Conservation (phyloP, 30 jellyfish, hydroid and myxozoan genomes). For the Turritopsis rubra region DNA sequence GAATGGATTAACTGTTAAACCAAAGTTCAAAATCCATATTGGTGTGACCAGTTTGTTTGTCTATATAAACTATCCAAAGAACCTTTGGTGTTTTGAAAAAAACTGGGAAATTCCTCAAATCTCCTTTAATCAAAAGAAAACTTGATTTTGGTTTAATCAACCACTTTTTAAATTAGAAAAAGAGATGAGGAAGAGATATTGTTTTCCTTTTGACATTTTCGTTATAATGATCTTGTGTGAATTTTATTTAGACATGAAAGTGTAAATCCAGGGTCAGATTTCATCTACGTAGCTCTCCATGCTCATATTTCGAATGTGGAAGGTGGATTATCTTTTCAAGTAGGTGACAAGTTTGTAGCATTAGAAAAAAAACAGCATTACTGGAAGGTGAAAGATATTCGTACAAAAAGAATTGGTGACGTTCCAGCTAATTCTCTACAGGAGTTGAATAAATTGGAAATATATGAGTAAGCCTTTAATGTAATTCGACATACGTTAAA, state of each 20-base stretch:
- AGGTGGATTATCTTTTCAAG: constrained; percentile 10
- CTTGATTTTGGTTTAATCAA: no score
- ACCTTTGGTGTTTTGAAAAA: no score
- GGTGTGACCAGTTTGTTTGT: no score
- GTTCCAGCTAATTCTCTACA: constrained; percentile 16
- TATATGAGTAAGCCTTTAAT: constrained; percentile 6
- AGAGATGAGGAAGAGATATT: no score
- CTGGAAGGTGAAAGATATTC: constrained; percentile 14
- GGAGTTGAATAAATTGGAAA: neutral
- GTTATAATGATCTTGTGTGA: neutral
- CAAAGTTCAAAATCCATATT: no score
- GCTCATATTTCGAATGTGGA: neutral
- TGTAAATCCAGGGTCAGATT: neutral
- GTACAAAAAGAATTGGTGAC: neutral
- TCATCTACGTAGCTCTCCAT: constrained; percentile 2
- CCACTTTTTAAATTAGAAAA: no score
- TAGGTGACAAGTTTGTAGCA: constrained; percentile 17
- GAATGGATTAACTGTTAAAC: no score
- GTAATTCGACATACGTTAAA: no score
- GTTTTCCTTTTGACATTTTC: neutral
- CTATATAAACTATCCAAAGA: no score
- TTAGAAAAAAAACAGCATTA: neutral
- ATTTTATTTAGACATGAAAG: neutral
- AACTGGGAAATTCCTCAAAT: no score
- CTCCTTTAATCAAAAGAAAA: no score